Percentiles rank a stretch among this genome's conserved stretches.
phyloP scores from a whole-genome alignment of 2,113 vertebrate species.

The Eidolon helvum region DNA sequence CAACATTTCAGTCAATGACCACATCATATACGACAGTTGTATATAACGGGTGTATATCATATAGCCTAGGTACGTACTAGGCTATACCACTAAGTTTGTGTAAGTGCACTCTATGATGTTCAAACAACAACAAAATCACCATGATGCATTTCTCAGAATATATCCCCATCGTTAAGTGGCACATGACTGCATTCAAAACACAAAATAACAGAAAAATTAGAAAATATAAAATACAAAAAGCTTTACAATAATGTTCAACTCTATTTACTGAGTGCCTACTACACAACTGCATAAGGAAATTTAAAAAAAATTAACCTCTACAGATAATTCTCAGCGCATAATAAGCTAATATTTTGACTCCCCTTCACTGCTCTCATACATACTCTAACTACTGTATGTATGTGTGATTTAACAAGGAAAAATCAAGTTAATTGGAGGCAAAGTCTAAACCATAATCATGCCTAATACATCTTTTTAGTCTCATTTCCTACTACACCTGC shows the following conservation, averaged over 20 bases:
- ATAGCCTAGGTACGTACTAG: not conserved
- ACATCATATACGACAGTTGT: no score
- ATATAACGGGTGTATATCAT: not conserved
- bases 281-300: not conserved
- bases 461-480: not conserved
- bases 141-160: not conserved
- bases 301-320: not conserved
- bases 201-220: not conserved
- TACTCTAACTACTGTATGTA: not conserved
- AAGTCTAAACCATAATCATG: constrained; percentile 39
- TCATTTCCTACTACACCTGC: not conserved
- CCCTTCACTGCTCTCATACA: not conserved
- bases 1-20: not conserved
- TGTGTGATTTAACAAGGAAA: constrained; percentile 15
- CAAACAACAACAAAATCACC: not conserved
- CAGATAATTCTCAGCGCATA: not conserved
- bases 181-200: not conserved
- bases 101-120: not conserved
- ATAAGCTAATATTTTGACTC: constrained; percentile 1
- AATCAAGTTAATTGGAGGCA: not conserved
- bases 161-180: not conserved
- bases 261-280: not conserved
- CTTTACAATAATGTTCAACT: not conserved
- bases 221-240: not conserved
- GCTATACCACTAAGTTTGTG: not conserved